A percentile compares a stretch with the other conserved stretches of the same genome.
Conservation (phyloP, 1,140 invertebrate genomes). For the Homalodisca vitripennis region DNA sequence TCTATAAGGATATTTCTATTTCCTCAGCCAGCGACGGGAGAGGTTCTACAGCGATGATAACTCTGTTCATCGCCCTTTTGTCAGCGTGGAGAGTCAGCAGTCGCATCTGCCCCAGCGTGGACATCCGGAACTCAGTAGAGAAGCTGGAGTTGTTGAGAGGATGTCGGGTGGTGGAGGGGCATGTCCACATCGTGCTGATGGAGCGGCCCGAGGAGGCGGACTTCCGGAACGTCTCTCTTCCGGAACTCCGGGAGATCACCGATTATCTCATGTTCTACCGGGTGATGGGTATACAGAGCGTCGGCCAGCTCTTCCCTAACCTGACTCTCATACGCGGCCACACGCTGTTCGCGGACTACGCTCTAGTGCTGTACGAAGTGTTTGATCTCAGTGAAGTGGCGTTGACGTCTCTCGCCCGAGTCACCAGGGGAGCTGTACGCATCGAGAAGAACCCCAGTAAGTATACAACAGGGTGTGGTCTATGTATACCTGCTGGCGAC, state of each 20-base stretch:
- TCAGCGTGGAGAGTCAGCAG: too few species aligned
- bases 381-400: conserved; percentile 72
- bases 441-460: conserved; percentile 77
- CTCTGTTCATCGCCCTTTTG: too few species aligned
- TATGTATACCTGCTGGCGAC: not conserved
- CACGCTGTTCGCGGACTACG: conserved; percentile 78
- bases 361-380: conserved; percentile 79
- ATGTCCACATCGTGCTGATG: conserved; percentile 76
- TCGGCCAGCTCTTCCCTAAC: conserved; percentile 90
- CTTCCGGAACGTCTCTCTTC: conserved; percentile 62
- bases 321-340: conserved; percentile 87
- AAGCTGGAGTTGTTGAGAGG: conserved; percentile 67
- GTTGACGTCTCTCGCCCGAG: conserved; percentile 72
- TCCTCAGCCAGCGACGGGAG: too few species aligned
- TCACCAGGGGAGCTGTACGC: conserved; percentile 78
- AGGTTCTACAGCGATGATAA: too few species aligned
- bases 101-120: conserved; percentile 68
- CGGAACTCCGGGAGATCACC: conserved; percentile 63
- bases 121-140: conserved; percentile 73
- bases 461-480: conserved; percentile 24
- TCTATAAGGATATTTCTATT: too few species aligned
- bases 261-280: conserved; percentile 69
- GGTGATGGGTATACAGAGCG: conserved; percentile 68
- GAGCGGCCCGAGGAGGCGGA: conserved; percentile 52
- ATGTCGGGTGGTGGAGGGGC: conserved; percentile 85